Evolutionary conservation across 2,888 invertebrate genomes (phyloP).

Genomic region (Chamaedrilus cognettii): DNA sequence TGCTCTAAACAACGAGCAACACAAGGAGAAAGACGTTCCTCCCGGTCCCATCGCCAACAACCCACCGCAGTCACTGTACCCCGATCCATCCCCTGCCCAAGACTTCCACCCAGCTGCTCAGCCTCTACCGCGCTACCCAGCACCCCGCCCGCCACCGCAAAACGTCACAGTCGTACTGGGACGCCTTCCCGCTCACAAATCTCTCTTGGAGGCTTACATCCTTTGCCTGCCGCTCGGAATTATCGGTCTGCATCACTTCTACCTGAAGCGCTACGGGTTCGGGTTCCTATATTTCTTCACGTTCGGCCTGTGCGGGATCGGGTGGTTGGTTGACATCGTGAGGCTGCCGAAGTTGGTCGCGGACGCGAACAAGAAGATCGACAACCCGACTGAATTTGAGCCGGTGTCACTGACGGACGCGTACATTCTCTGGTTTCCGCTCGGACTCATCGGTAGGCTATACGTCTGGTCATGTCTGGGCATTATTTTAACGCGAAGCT

Average conservation of each 20-base stretch:
- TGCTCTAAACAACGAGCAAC: too few species aligned
- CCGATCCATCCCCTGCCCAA: too few species aligned
- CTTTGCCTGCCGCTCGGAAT: conserved; percentile 32
- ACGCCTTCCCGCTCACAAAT: conserved; percentile 25
- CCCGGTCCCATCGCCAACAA: too few species aligned
- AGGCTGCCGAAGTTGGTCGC: conserved; percentile 13
- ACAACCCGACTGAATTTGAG: not conserved
- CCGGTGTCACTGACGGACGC: conserved; percentile 4
- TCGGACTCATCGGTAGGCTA: conserved; percentile 11
- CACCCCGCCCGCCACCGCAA: too few species aligned
- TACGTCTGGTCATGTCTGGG: not conserved
- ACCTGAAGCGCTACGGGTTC: conserved; percentile 11
- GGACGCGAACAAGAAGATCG: conserved; percentile 7
- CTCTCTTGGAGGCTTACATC: conserved; percentile 37
- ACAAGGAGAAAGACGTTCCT: too few species aligned
- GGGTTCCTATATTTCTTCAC: conserved; percentile 13
- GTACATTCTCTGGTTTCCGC: conserved; percentile 18
- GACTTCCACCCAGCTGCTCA: too few species aligned
- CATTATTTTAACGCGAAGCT: not conserved
- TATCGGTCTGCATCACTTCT: conserved; percentile 26
- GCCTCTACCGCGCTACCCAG: too few species aligned
- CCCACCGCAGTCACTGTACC: too few species aligned
- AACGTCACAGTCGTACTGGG: too few species aligned
- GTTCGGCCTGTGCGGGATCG: conserved; percentile 7
- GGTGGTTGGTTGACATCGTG: conserved; percentile 11